phyloP scores from a whole-genome alignment of 2,113 vertebrate genomes.

The Nerophis ophidion region DNA sequence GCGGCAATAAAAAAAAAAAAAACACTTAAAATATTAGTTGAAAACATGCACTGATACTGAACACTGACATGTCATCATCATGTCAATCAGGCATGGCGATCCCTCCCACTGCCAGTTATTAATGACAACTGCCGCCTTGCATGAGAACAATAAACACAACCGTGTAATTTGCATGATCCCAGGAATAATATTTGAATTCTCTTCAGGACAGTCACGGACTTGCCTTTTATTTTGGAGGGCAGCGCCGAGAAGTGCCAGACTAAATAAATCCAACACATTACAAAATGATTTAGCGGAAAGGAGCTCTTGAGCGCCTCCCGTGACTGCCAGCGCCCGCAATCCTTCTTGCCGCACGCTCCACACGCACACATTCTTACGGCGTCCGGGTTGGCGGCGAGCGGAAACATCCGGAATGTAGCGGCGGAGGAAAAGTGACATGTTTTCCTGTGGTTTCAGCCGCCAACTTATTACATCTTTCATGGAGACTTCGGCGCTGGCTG shows the following conservation, averaged over 20 bases:
- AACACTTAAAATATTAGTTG: too few relatives aligned
- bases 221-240: too few relatives aligned
- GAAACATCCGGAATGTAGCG: slow-evolving; percentile 28
- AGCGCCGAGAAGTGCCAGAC: slow-evolving; percentile 7
- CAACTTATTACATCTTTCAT: not conserved
- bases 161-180: too few relatives aligned
- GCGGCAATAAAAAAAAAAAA: too few relatives aligned
- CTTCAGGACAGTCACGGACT: too few relatives aligned
- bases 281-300: slow-evolving; percentile 28
- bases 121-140: too few relatives aligned
- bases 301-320: slow-evolving; percentile 40
- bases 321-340: slow-evolving; percentile 19
- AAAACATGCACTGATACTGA: too few relatives aligned
- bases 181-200: too few relatives aligned
- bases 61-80: too few relatives aligned
- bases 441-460: not conserved
- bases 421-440: not conserved
- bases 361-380: slow-evolving; percentile 25
- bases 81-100: too few relatives aligned
- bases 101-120: too few relatives aligned
- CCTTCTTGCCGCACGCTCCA: slow-evolving; percentile 20
- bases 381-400: slow-evolving; percentile 38
- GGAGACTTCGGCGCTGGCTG: not conserved
- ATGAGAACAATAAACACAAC: too few relatives aligned
- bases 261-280: slow-evolving; percentile 26